Conservation (phyloP, 2,797 vertebrate genomes). For the Danio jaintianensis region DNA sequence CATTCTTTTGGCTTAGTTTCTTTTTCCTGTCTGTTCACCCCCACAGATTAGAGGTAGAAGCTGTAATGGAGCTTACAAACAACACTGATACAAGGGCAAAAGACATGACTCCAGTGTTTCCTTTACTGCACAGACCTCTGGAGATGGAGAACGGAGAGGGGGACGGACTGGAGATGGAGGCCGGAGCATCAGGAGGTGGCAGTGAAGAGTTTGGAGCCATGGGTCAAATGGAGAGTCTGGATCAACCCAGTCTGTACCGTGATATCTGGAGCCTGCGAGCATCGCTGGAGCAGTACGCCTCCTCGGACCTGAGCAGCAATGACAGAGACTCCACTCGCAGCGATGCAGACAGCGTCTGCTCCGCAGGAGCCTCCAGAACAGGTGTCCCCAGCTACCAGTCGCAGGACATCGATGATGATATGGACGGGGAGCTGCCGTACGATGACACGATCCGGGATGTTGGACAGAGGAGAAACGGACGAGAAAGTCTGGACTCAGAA, state of each 20-base stretch:
- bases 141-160: constrained; percentile 30
- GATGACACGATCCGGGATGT: constrained; percentile 58
- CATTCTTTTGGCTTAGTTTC: constrained; percentile 61
- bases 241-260: constrained; percentile 84
- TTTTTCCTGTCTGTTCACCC: constrained; percentile 56
- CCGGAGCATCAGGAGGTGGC: constrained; percentile 64
- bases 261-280: constrained; percentile 97
- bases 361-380: constrained; percentile 62
- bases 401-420: constrained; percentile 84
- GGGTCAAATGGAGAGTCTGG: constrained; percentile 72
- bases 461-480: constrained; percentile 65
- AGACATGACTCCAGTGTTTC: constrained; percentile 31
- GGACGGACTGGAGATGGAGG: constrained; percentile 44
- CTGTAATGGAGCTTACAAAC: constrained; percentile 71
- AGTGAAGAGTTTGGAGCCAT: constrained; percentile 53
- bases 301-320: constrained; percentile 92
- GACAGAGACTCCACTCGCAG: constrained; percentile 93
- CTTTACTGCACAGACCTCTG: not conserved
- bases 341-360: constrained; percentile 89
- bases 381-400: constrained; percentile 71
- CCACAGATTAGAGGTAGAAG: constrained; percentile 83
- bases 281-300: constrained; percentile 90
- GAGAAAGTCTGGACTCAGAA: constrained; percentile 66
- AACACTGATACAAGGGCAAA: constrained; percentile 52
- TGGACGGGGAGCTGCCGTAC: constrained; percentile 69